These are phyloP conservation scores for Hipparchia semele DNA, from an alignment of 2,888 invertebrate species.

Conservation along the genomic window DNA sequence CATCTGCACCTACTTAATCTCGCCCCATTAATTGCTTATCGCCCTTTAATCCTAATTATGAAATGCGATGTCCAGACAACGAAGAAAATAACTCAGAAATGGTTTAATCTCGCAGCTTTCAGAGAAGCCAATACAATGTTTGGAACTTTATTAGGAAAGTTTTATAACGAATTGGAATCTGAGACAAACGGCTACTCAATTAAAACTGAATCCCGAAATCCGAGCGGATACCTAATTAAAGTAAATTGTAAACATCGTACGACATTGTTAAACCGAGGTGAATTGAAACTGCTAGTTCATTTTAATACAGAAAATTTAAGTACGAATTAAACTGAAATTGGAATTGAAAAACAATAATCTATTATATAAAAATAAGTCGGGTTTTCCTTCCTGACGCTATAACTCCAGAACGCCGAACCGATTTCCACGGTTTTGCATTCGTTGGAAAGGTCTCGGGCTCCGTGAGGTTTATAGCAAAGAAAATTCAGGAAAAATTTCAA, in stretches of 20 bases:
- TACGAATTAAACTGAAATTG: neutral
- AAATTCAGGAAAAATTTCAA: too few relatives aligned
- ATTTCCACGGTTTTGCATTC: too few relatives aligned
- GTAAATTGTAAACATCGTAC: constrained; percentile 2
- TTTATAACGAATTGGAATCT: neutral
- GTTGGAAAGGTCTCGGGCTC: too few relatives aligned
- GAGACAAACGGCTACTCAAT: neutral
- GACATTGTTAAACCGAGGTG: neutral
- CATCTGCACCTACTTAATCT: neutral
- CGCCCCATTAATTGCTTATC: neutral
- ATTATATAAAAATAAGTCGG: too few relatives aligned
- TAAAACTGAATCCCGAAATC: constrained; percentile 2
- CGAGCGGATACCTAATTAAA: constrained; percentile 10
- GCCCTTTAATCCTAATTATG: neutral
- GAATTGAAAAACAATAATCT: neutral
- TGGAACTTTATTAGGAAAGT: neutral
- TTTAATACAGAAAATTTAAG: neutral
- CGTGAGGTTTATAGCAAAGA: too few relatives aligned
- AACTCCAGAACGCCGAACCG: too few relatives aligned
- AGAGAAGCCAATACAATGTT: neutral
- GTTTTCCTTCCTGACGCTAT: too few relatives aligned
- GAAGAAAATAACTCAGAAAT: neutral
- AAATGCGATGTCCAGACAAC: neutral
- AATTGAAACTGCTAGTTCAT: neutral
- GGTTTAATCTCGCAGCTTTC: neutral